Evolutionary conservation across 2,113 vertebrate species (phyloP).

Genomic region (Opisthocomus hoazin): DNA sequence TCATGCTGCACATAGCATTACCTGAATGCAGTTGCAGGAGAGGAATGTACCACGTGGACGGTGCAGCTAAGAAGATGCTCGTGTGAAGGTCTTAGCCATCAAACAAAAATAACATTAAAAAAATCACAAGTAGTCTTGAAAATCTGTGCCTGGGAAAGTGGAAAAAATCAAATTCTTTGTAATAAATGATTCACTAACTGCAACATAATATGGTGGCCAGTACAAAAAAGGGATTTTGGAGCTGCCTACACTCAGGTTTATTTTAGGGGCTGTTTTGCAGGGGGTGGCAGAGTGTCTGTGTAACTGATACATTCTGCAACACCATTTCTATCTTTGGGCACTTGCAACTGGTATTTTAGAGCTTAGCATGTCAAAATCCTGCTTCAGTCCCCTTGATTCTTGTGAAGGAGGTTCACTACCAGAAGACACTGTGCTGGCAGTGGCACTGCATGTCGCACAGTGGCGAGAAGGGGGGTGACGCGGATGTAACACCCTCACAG

Average conservation of each 20-base stretch:
- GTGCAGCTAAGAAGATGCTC: not conserved
- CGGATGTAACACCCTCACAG: accelerated
- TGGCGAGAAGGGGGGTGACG: accelerated
- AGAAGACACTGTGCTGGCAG: not conserved
- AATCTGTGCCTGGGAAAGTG: not conserved
- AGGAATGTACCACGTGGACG: not conserved
- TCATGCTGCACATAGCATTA: not conserved
- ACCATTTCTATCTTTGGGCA: conserved; percentile 16
- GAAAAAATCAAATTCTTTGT: not conserved
- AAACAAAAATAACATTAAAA: not conserved
- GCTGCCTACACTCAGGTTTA: not conserved
- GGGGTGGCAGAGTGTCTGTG: not conserved
- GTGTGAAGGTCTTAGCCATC: not conserved
- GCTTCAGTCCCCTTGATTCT: not conserved
- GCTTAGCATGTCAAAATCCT: not conserved
- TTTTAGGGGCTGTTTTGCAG: conserved; percentile 7
- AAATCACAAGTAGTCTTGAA: not conserved
- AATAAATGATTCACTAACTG: not conserved
- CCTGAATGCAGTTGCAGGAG: not conserved
- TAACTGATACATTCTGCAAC: conserved; percentile 12
- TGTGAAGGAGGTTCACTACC: not conserved
- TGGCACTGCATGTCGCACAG: accelerated
- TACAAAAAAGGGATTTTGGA: not conserved
- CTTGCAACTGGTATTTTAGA: not conserved
- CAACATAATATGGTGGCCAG: not conserved